Conservation (phyloP, 2,797 vertebrate species). For the Gallirallus australis region DNA sequence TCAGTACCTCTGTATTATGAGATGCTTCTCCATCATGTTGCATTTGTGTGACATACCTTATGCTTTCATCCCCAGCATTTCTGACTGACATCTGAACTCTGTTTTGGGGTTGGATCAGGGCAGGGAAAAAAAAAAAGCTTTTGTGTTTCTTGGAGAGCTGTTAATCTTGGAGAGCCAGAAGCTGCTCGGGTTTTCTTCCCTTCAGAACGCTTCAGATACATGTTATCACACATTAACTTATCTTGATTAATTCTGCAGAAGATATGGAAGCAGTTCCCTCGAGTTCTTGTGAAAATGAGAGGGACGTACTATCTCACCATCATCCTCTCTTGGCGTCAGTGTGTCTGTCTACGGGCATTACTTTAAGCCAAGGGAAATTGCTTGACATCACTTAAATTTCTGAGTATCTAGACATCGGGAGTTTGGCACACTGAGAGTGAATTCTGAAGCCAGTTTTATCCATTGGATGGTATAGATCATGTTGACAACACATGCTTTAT, state of each 20-base stretch:
- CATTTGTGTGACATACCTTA: not conserved
- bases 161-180: constrained; percentile 46
- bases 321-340: constrained; percentile 67
- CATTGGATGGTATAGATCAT: not conserved
- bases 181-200: constrained; percentile 23
- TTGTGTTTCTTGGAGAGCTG: constrained; percentile 54
- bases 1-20: fast-evolving
- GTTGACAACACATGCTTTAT: not conserved
- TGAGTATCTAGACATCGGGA: not conserved
- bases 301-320: constrained; percentile 62
- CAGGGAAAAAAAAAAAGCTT: not conserved
- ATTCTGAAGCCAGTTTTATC: constrained; percentile 10
- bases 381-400: constrained; percentile 62
- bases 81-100: not conserved
- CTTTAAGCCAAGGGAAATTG: constrained; percentile 69
- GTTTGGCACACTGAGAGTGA: constrained; percentile 29
- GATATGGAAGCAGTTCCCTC: constrained; percentile 39
- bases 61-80: not conserved
- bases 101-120: not conserved
- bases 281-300: constrained; percentile 64
- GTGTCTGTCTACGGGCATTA: constrained; percentile 66
- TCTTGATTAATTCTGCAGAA: constrained; percentile 65
- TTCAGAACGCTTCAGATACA: constrained; percentile 4
- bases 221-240: constrained; percentile 67
- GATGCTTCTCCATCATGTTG: not conserved